Percentiles rank a stretch among this genome's conserved stretches.
These are phyloP conservation scores for Nephrotoma flavescens DNA, from an alignment of 2,888 invertebrate species.

Conservation along the genomic window DNA sequence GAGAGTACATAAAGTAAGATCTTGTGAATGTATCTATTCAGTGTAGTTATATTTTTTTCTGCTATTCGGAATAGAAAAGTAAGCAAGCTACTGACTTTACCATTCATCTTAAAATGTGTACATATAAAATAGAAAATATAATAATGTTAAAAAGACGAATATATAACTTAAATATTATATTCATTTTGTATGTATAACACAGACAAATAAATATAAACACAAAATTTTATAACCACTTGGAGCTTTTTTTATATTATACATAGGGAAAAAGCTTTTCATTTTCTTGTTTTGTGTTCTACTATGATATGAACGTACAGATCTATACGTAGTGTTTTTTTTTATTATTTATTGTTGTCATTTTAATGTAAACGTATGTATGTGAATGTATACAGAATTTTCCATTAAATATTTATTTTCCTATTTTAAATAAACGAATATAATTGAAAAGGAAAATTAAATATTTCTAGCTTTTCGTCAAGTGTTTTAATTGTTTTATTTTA, in stretches of 20 bases:
- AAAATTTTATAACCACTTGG: not conserved
- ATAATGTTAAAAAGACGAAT: not conserved
- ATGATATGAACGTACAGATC: no score
- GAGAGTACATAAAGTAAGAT: not conserved
- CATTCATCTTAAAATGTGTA: not conserved
- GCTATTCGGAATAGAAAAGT: not conserved
- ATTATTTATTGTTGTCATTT: not conserved
- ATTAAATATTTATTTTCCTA: not conserved
- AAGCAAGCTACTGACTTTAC: not conserved
- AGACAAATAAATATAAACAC: not conserved
- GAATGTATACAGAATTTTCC: not conserved
- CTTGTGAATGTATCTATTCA: not conserved
- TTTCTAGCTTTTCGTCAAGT: not conserved
- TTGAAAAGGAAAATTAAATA: not conserved
- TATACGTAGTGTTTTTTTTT: not conserved
- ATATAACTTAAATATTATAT: not conserved
- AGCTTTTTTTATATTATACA: not conserved
- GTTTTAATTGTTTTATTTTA: not conserved
- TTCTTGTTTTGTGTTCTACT: not conserved
- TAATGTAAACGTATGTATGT: not conserved
- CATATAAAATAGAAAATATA: not conserved
- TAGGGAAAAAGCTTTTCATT: not conserved
- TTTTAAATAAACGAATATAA: not conserved
- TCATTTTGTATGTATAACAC: not conserved
- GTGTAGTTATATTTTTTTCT: not conserved